Conservation (phyloP, 37 sponge, comb jelly and placozoan species). For the Geodia barretti region DNA sequence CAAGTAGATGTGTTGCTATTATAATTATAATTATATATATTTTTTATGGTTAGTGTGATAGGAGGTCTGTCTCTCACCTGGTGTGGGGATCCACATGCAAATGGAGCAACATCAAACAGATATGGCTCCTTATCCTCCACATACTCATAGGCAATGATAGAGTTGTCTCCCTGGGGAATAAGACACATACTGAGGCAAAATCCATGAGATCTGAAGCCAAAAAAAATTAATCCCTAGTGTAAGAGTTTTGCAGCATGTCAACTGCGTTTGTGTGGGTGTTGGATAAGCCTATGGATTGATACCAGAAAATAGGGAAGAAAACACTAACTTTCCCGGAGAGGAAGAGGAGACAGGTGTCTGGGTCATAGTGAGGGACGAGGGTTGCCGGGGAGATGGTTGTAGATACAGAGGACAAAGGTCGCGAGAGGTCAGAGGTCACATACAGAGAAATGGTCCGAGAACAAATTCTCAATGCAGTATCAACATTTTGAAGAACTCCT, state of each 20-base stretch:
- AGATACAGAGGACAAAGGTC: constrained; percentile 1
- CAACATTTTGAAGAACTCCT: no score
- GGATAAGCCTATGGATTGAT: not conserved
- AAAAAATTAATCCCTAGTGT: not conserved
- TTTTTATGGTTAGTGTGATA: not conserved
- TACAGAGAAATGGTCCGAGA: constrained; percentile 56
- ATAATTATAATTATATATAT: not conserved
- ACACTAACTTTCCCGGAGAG: constrained; percentile 65
- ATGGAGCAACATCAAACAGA: constrained; percentile 54
- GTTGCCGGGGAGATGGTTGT: constrained; percentile 70
- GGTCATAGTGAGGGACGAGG: constrained; percentile 80
- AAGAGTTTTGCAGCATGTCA: not conserved
- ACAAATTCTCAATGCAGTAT: no score
- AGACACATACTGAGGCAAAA: not conserved
- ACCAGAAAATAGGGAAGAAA: not conserved
- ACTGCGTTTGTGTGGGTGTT: not conserved
- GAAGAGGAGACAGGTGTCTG: constrained; percentile 73
- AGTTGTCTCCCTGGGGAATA: constrained; percentile 66
- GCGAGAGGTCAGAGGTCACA: constrained; percentile 12
- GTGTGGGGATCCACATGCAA: constrained; percentile 48
- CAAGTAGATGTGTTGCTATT: not conserved
- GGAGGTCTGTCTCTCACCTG: constrained; percentile 38
- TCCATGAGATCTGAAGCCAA: not conserved
- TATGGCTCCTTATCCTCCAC: constrained; percentile 37
- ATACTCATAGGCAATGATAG: constrained; percentile 65